Conservation (phyloP, 2,888 invertebrate species). For the Pharmacophagus antenor region DNA sequence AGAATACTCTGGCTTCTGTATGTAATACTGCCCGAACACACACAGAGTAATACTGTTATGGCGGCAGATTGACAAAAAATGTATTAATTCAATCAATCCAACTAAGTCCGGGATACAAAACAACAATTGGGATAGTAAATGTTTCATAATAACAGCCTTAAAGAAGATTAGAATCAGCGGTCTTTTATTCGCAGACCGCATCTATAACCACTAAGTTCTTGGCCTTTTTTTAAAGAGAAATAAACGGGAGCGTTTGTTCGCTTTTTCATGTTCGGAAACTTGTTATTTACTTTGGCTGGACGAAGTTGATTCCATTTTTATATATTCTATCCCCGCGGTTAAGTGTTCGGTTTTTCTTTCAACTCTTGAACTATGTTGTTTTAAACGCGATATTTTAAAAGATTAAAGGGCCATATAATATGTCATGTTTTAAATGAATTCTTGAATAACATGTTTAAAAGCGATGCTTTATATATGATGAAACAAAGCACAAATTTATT, state of each 20-base stretch:
- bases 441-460: no score
- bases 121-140: no score
- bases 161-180: not conserved
- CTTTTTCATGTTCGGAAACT: conserved; percentile 1
- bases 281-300: conserved; percentile 3
- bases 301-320: not conserved
- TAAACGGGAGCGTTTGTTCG: conserved; percentile 1
- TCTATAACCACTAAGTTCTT: not conserved
- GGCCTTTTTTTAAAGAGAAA: not conserved
- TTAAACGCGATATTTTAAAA: not conserved
- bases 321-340: not conserved
- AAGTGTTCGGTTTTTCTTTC: not conserved
- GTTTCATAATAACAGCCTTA: not conserved
- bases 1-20: no score
- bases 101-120: no score
- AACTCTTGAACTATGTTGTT: conserved; percentile 2
- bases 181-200: not conserved
- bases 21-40: no score
- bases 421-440: not conserved
- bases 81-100: no score
- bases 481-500: no score
- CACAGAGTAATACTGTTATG: no score
- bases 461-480: no score
- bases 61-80: no score
- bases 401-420: conserved; percentile 3